Evolutionary conservation across 2,888 invertebrate species (phyloP), one percentile per base, ranked within the genome.

Genomic region (Apamea epomidion): DNA sequence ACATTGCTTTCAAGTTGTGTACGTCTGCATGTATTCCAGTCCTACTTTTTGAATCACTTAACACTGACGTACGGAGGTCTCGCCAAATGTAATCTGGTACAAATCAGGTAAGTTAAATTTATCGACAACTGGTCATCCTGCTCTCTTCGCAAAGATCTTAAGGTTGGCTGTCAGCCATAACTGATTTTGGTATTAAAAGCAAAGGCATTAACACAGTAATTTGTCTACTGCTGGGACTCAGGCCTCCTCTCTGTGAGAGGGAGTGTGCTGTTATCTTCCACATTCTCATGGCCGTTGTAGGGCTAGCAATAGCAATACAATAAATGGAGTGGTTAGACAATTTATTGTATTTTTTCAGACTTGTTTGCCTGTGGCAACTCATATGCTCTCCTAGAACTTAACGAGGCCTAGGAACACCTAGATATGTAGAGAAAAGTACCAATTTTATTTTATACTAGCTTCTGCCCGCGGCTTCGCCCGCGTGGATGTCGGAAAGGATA

Each of bases 61-160:
- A 29, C 51, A n/a, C 25, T 37, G n/a, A 42, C 60, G 4, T 69
- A n/a, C 25, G 60, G 21, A 45, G n/a, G 21, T 29, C 21, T 12
- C 12, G 18, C 25, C 25, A 18, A 18, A 37, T 68, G 16, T 32
- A 21, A 72, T 29, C n/a, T 58, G 42, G 14, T 48, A 48, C 25
- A 54, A 8, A 42, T 73, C 25, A 54, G 74, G 74, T 81, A 81
- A 81, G 81, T 62, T 45, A 6, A 16, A n/a, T 6, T 3, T 32
- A 10, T 74, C 32, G 6, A 32, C 10, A 48, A n/a, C 10, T 16
- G n/a, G 25, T 14, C 32, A 14, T 60, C 3, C 18, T 75, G n/a
- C 16, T 54, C 6, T 62, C 42, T 32, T 54, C 32, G 14, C 29
- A 29, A 67, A 10, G 25, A 60, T 60, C 16, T 37, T 42, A 60